These are phyloP conservation scores for Prenolepis imparis DNA, from an alignment of 2,888 invertebrate genomes.

Conservation along the genomic window DNA sequence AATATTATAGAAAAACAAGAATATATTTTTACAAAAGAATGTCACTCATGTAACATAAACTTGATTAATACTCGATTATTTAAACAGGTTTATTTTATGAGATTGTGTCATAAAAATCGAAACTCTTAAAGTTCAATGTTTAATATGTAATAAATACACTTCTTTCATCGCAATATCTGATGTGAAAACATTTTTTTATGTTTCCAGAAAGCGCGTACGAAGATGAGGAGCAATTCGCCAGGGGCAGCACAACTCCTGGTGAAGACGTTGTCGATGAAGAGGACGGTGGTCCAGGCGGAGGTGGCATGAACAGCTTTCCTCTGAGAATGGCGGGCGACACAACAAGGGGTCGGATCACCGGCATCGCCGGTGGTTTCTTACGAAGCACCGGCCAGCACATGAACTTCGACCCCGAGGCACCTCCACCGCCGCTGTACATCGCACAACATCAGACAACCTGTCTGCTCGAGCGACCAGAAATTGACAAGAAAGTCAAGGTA, in stretches of 20 bases:
- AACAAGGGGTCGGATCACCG: constrained; percentile 60
- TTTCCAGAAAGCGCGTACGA: constrained; percentile 88
- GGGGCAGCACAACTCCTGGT: constrained; percentile 85
- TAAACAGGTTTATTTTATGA: background rate
- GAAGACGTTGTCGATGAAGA: constrained; percentile 78
- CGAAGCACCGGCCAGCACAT: constrained; percentile 79
- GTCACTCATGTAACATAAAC: background rate
- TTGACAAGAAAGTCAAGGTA: constrained; percentile 93
- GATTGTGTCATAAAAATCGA: background rate
- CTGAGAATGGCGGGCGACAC: constrained; percentile 76
- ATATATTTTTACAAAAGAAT: background rate
- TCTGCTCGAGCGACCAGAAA: constrained; percentile 89
- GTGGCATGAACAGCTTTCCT: constrained; percentile 31
- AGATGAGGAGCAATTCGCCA: constrained; percentile 87
- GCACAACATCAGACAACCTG: constrained; percentile 84
- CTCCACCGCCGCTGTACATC: constrained; percentile 81
- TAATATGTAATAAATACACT: background rate
- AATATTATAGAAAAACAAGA: background rate
- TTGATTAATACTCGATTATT: background rate
- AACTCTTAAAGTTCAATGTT: background rate
- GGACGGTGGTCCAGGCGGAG: constrained; percentile 50
- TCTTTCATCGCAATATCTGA: background rate
- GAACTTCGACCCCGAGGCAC: constrained; percentile 88
- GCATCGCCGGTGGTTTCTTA: constrained; percentile 70
- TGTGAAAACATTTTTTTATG: constrained; percentile 50